Conservation (phyloP, 2,113 vertebrate genomes). For the Ammodramus savannarum region DNA sequence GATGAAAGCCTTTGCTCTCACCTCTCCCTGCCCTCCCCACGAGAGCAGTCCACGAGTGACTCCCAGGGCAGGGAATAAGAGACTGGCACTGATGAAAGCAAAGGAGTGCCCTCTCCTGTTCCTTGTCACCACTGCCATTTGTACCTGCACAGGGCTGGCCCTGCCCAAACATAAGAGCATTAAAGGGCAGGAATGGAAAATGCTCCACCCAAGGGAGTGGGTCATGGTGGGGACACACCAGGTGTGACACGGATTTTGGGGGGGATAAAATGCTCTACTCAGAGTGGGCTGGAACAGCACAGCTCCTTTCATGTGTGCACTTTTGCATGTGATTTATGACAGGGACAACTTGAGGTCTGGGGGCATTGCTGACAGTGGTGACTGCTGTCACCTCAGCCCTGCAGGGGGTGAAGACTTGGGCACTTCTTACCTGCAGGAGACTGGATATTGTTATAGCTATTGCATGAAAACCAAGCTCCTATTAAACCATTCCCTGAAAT, state of each 20-base stretch:
- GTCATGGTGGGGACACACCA: neutral
- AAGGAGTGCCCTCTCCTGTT: conserved; percentile 7
- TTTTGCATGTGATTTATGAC: fast-evolving
- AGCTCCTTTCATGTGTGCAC: neutral
- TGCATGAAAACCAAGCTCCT: conserved; percentile 16
- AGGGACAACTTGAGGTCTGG: neutral
- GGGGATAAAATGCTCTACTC: neutral
- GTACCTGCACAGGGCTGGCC: neutral
- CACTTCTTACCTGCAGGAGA: neutral
- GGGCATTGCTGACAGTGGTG: neutral
- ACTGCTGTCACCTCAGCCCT: neutral
- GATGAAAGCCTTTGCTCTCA: neutral
- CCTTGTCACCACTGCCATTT: neutral
- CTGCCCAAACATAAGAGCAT: neutral
- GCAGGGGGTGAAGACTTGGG: neutral
- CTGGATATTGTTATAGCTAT: neutral
- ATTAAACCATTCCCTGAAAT: conserved; percentile 15
- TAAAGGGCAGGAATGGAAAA: neutral
- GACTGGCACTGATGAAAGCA: neutral
- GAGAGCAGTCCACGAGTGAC: neutral
- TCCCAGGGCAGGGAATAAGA: neutral
- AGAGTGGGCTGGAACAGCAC: neutral
- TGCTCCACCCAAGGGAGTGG: neutral
- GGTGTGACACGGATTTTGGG: fast-evolving
- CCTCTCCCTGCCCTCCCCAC: neutral